Base-by-base conservation (phyloP, 2,113 vertebrate species). In the Hepsetus odoe region DNA sequence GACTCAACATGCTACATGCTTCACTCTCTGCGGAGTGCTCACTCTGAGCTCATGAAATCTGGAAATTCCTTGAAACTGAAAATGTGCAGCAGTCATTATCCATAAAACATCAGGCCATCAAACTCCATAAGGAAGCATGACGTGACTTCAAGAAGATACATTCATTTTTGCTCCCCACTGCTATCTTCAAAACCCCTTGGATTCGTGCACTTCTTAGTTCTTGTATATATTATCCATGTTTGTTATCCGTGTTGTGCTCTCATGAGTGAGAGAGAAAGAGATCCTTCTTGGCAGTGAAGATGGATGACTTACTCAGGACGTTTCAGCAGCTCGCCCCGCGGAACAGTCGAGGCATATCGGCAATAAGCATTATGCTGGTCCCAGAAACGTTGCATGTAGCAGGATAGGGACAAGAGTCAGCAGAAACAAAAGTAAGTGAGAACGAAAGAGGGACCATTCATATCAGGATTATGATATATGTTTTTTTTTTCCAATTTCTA, bases 311-410 rank as follows among this genome's bases (percentile, higher is more conserved):
- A 64, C 83, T 66, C 70, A 83, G 86, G 85, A 58, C 79, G 71
- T 49, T 78, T 55, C 51, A 55, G 55, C 79, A 68, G 76, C 85
- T 88, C 87, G 72, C 83, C 81, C 82, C 88, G 85, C 86, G 83
- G 85, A 90, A 87, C 87, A 83, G 79, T 82, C 85, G 68, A 86
- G 66, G 87, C 86, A 83, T 81, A 80, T 84, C 83, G 86, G 51
- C 51, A 55, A 55, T 20, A 85, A 80, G 2, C 81, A 81, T 61
- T 83, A 30, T 61, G 85, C 82, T 84, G 79, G 83, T 88, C 87
- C 65, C 55, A 59, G 4, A 49, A 78, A 85, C 72, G 84, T 79
- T 51, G 44, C 13, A 14, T 18, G 18, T 22, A 46, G 66, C 24
- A 28, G 26, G 66, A 46, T 46, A n/a, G 66, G 66, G 66, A 69